These are phyloP conservation scores for Melikaiella ostensackeni DNA, from an alignment of 2,888 invertebrate species.

Conservation along the genomic window DNA sequence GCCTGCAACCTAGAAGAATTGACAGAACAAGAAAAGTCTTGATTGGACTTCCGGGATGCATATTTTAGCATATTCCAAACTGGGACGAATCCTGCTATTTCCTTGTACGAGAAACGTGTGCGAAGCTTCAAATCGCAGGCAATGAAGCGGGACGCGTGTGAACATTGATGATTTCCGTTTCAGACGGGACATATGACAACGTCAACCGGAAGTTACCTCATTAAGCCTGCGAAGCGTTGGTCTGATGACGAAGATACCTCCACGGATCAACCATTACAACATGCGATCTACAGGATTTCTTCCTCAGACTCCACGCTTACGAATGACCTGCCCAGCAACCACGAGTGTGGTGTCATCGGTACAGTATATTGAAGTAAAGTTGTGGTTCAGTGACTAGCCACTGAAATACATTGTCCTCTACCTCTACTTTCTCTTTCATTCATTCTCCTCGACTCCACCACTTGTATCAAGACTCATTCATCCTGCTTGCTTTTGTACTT, in stretches of 20 bases:
- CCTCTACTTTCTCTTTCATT: slow-evolving; percentile 2
- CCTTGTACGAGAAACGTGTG: slow-evolving; percentile 2
- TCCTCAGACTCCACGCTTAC: slow-evolving; percentile 51
- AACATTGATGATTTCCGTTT: slow-evolving; percentile 60
- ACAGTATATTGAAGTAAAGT: slow-evolving; percentile 50
- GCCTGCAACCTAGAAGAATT: not conserved
- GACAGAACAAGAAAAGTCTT: slow-evolving; percentile 9
- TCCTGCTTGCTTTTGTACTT: not conserved
- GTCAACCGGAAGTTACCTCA: slow-evolving; percentile 82
- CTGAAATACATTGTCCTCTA: slow-evolving; percentile 31
- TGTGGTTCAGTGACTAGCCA: slow-evolving; percentile 24
- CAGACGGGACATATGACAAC: slow-evolving; percentile 86
- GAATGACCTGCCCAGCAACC: slow-evolving; percentile 52
- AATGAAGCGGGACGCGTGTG: slow-evolving; percentile 20
- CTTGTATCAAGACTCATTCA: not conserved
- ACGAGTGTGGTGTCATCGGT: slow-evolving; percentile 71
- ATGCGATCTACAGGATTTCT: slow-evolving; percentile 69
- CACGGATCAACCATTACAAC: slow-evolving; percentile 66
- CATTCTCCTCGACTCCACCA: not conserved
- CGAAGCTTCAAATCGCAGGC: not conserved
- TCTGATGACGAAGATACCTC: slow-evolving; percentile 70
- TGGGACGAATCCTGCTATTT: not conserved
- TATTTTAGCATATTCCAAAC: slow-evolving; percentile 19
- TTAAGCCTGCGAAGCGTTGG: slow-evolving; percentile 81
- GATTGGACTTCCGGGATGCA: not conserved